Conservation (phyloP, 2,888 invertebrate genomes). For the Lasioglossum pauxillum region DNA sequence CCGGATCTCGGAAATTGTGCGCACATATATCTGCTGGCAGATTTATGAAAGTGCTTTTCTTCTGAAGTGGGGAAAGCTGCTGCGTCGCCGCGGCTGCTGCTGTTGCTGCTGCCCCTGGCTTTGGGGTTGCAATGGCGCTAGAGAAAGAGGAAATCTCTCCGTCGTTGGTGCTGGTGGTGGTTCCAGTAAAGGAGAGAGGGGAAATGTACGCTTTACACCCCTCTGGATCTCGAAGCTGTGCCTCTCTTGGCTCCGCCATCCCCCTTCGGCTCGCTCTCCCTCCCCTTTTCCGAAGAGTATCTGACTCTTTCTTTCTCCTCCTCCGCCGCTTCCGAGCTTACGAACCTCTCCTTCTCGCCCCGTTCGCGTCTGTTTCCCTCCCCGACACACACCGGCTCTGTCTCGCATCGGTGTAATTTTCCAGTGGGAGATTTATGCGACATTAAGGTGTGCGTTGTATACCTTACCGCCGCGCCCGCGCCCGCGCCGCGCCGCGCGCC, state of each 20-base stretch:
- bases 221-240: constrained; percentile 68
- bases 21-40: constrained; percentile 95
- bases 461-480: constrained; percentile 64
- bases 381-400: constrained; percentile 54
- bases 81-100: constrained; percentile 72
- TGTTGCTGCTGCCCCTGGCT: constrained; percentile 64
- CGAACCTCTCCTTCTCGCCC: constrained; percentile 48
- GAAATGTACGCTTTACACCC: constrained; percentile 71
- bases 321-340: constrained; percentile 56
- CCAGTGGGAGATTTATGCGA: constrained; percentile 83
- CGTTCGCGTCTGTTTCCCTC: constrained; percentile 62
- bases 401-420: constrained; percentile 83
- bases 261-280: constrained; percentile 58
- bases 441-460: constrained; percentile 82
- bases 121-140: constrained; percentile 64
- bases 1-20: constrained; percentile 96
- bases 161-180: constrained; percentile 55
- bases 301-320: constrained; percentile 72
- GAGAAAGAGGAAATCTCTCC: constrained; percentile 67
- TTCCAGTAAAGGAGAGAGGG: constrained; percentile 68
- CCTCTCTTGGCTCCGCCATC: constrained; percentile 83
- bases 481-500: constrained; percentile 47
- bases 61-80: constrained; percentile 85
- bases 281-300: constrained; percentile 78
- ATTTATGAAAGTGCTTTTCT: constrained; percentile 94